Percentiles rank a stretch among this genome's conserved stretches.
These are phyloP conservation scores for Euura lappo DNA, from an alignment of 1,140 invertebrate species.

Conservation along the genomic window DNA sequence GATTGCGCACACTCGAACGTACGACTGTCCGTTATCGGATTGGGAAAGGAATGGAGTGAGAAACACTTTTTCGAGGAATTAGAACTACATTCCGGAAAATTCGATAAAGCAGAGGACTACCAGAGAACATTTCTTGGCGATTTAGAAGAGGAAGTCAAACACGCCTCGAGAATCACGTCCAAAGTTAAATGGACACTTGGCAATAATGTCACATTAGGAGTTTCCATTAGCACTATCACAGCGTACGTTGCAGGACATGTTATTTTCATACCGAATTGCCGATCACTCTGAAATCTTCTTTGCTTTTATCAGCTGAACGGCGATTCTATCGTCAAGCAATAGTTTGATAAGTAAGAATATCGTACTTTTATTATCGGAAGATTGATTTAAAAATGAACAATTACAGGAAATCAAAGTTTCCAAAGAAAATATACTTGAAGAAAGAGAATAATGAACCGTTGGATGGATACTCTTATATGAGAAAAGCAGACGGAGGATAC, in stretches of 20 bases:
- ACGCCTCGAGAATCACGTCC: constrained; percentile 28
- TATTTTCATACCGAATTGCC: not conserved
- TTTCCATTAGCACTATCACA: constrained; percentile 27
- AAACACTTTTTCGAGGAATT: constrained; percentile 40
- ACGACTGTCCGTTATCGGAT: constrained; percentile 30
- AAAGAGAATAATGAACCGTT: constrained; percentile 35
- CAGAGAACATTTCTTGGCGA: constrained; percentile 28
- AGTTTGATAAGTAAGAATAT: not conserved
- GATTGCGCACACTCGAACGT: constrained; percentile 26
- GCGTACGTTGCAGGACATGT: constrained; percentile 21
- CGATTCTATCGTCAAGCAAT: not conserved
- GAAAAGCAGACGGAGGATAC: not conserved
- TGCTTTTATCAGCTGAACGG: not conserved
- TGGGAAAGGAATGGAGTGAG: constrained; percentile 29
- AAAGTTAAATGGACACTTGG: constrained; percentile 29
- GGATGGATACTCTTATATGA: constrained; percentile 14
- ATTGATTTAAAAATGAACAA: not conserved
- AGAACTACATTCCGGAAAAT: constrained; percentile 31
- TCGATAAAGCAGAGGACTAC: constrained; percentile 21
- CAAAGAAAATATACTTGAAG: constrained; percentile 21
- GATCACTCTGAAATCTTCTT: too few relatives aligned
- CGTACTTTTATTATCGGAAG: too few relatives aligned
- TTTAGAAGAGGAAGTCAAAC: constrained; percentile 32
- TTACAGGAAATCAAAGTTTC: constrained; percentile 29
- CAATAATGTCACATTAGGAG: constrained; percentile 26